phyloP scores from a whole-genome alignment of 2,888 invertebrate species.

The Cistogaster globosa region DNA sequence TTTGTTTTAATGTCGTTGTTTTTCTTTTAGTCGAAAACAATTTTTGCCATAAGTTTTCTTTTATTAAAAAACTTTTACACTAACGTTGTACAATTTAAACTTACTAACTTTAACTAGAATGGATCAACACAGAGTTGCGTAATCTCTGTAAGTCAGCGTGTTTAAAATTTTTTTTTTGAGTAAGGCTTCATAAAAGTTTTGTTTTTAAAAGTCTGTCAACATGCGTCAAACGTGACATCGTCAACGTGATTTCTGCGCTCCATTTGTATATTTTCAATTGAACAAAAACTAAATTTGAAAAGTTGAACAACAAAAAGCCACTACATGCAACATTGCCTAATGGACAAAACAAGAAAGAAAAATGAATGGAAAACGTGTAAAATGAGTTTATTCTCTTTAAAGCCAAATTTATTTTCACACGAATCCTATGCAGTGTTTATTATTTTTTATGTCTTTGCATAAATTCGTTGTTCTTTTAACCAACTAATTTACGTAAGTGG shows the following conservation, averaged over 20 bases:
- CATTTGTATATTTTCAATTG: constrained; percentile 23
- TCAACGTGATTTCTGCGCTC: constrained; percentile 63
- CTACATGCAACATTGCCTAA: constrained; percentile 55
- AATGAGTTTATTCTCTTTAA: constrained; percentile 49
- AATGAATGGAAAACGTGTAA: constrained; percentile 33
- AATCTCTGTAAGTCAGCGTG: constrained; percentile 65
- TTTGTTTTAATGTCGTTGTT: constrained; percentile 2
- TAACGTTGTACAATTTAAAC: constrained; percentile 66
- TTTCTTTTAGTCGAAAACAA: constrained; percentile 41
- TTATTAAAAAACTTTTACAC: constrained; percentile 69
- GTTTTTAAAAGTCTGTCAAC: constrained; percentile 69
- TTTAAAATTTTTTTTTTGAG: constrained; percentile 57
- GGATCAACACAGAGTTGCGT: constrained; percentile 58
- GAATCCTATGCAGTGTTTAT: constrained; percentile 21
- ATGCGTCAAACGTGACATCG: constrained; percentile 70
- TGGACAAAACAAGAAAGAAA: constrained; percentile 25
- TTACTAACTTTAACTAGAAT: constrained; percentile 63
- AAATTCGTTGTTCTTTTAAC: not conserved
- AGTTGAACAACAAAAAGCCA: constrained; percentile 55
- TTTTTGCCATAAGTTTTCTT: constrained; percentile 63
- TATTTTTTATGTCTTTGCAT: not conserved
- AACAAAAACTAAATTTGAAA: constrained; percentile 55
- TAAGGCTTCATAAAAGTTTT: constrained; percentile 67
- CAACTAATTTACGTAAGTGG: not conserved
- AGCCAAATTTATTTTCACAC: constrained; percentile 1